A percentile compares a stretch with the other conserved stretches of the same genome.
Evolutionary conservation across 2,797 vertebrate species (phyloP).

Genomic region (Crax fasciolata): DNA sequence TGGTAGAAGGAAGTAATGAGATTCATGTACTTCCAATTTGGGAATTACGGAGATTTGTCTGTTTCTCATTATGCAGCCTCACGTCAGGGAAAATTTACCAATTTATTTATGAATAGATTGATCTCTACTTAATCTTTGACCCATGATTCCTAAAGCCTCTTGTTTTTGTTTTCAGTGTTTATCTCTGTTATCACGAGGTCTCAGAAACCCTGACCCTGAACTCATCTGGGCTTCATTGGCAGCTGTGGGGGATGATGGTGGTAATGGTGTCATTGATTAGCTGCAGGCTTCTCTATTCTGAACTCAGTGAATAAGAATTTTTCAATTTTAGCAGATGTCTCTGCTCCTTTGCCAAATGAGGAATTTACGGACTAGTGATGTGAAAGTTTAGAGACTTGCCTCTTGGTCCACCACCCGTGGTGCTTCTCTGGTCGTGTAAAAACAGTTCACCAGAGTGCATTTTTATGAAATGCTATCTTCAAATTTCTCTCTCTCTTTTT

Average conservation of each 20-base stretch:
- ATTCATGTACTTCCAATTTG: background rate
- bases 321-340: conserved; percentile 69
- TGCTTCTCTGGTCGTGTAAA: conserved; percentile 2
- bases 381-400: conserved; percentile 69
- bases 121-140: conserved; percentile 29
- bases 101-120: background rate
- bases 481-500: background rate
- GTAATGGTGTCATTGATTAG: conserved; percentile 70
- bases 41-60: background rate
- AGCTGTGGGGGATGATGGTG: conserved; percentile 55
- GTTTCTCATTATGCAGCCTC: conserved; percentile 25
- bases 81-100: background rate
- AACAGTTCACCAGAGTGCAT: background rate
- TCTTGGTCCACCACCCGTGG: conserved; percentile 42
- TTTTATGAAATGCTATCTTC: background rate
- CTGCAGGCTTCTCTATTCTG: conserved; percentile 66
- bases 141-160: background rate
- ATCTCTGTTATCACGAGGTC: conserved; percentile 22
- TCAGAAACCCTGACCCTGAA: conserved; percentile 38
- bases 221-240: conserved; percentile 43
- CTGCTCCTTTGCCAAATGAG: conserved; percentile 53
- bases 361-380: conserved; percentile 42
- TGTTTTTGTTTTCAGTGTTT: conserved; percentile 8
- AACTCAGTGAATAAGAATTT: conserved; percentile 79
- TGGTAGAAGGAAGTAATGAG: background rate